These are phyloP conservation scores for Drosophila subobscura DNA, from an alignment of 1,140 invertebrate genomes.

Conservation along the genomic window DNA sequence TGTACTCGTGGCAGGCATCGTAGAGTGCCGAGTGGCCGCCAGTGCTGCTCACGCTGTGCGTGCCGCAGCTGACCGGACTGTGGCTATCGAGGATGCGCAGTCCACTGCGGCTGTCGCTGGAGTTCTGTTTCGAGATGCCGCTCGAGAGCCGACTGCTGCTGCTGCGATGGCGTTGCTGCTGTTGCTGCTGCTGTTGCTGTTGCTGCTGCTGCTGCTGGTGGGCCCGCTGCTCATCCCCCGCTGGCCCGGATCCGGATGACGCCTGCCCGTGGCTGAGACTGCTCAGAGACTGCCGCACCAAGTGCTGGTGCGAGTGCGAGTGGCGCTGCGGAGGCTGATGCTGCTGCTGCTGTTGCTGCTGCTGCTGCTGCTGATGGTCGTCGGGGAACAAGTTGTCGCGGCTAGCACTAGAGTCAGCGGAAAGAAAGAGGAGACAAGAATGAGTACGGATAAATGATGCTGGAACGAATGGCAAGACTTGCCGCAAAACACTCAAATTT, in stretches of 20 bases:
- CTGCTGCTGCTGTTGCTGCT: constrained; percentile 33
- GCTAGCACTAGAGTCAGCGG: constrained; percentile 60
- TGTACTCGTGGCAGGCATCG: constrained; percentile 75
- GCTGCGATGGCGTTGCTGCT: constrained; percentile 55
- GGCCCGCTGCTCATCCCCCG: constrained; percentile 69
- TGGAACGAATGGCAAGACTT: constrained; percentile 33
- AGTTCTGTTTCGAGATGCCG: constrained; percentile 76
- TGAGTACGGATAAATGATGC: constrained; percentile 52
- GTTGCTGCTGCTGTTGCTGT: constrained; percentile 26
- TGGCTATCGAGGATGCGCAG: constrained; percentile 55
- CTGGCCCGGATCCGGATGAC: constrained; percentile 48
- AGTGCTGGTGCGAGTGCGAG: constrained; percentile 78
- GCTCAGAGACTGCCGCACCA: constrained; percentile 82
- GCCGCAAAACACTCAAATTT: constrained; percentile 70
- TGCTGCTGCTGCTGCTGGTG: constrained; percentile 54
- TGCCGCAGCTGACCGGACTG: constrained; percentile 76
- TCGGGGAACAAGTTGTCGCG: constrained; percentile 82
- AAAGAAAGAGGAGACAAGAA: constrained; percentile 63
- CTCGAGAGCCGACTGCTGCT: constrained; percentile 69
- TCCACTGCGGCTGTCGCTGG: constrained; percentile 65
- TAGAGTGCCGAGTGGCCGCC: constrained; percentile 72
- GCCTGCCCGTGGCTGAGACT: constrained; percentile 81
- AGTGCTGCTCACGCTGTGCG: constrained; percentile 60
- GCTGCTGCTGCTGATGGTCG: constrained; percentile 62
- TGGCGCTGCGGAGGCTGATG: constrained; percentile 55